Base-by-base conservation (phyloP, 1,140 invertebrate species). In the Uloborus diversus region DNA sequence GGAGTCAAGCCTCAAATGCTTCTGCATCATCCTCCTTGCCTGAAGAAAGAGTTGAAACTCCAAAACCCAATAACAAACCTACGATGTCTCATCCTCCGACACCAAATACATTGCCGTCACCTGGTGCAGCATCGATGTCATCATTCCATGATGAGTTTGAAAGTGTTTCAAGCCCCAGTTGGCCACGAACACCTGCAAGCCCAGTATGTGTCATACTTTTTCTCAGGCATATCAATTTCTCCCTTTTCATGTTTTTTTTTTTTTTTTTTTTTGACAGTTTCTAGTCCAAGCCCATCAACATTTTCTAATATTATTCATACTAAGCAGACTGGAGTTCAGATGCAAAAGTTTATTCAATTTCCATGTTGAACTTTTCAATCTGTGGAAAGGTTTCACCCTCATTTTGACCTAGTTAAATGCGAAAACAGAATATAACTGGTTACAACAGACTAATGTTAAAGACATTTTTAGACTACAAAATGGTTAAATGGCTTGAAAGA, bases 81-180 rank as follows among this genome's bases (percentile, higher is more conserved):
- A 51, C 53, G 42, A 69, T 81, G 65, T 83, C 81, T 84, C 92
- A 93, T 89, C 91, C 92, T 81, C 88, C 92, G 47, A 93, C 92
- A 83, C 91, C 92, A 85, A 90, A 85, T 81, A 85, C 91, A 28
- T 90, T 92, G 75, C 92, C 92, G 49, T 94, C 95, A 73, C 95
- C 94, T 65, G 92, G 93, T 83, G 92, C 92, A 82, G 92, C 92
- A 78, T 82, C 81, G 88, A 92, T 92, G 89, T 92, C 93, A 85
- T 94, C 93, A 7, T 85, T 84, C 78, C 94, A 95, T 85, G 95
- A 97, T 85, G 95, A 97, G 84, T 96, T 96, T 88, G 90, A 91
- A 23, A 94, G 95, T 86, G 92, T 94, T 84, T 93, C 91, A 82
- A 94, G 92, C 86, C 94, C 95, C 76, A 85, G 84, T 91, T 94